A percentile compares a stretch with the other conserved stretches of the same genome.
phyloP scores from a whole-genome alignment of 2,888 invertebrate genomes.

The Heliothis peltigera region DNA sequence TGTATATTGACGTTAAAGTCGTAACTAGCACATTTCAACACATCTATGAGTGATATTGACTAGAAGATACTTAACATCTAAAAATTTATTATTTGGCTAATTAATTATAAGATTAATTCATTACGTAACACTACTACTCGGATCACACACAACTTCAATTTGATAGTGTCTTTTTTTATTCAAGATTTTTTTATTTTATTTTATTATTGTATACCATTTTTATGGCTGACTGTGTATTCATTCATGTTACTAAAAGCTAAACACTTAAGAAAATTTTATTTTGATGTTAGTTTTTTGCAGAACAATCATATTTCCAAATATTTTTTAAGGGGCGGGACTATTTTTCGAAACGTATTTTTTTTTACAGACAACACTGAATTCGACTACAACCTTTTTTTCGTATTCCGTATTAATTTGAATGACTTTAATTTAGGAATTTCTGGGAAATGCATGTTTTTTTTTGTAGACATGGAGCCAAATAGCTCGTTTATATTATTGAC shows the following conservation, averaged over 20 bases:
- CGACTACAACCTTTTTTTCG: background rate
- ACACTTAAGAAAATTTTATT: slow-evolving; percentile 7
- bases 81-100: slow-evolving; percentile 71
- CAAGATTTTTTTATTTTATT: slow-evolving; percentile 32
- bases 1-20: slow-evolving; percentile 47
- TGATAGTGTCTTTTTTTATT: slow-evolving; percentile 28
- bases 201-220: slow-evolving; percentile 65
- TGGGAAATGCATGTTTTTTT: no score
- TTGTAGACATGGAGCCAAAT: no score
- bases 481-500: no score
- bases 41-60: slow-evolving; percentile 74
- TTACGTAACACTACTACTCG: slow-evolving; percentile 55
- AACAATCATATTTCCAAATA: no score
- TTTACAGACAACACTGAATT: no score
- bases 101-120: slow-evolving; percentile 58
- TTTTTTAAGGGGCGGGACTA: no score
- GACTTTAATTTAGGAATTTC: no score
- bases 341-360: no score
- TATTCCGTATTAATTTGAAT: no score
- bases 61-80: slow-evolving; percentile 71
- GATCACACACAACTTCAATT: slow-evolving; percentile 58
- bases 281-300: no score
- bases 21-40: slow-evolving; percentile 67
- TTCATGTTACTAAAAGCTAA: slow-evolving; percentile 44
- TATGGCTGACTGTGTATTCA: slow-evolving; percentile 60